Conservation (phyloP, 2,797 vertebrate genomes). For the Micrastur ruficollis region DNA sequence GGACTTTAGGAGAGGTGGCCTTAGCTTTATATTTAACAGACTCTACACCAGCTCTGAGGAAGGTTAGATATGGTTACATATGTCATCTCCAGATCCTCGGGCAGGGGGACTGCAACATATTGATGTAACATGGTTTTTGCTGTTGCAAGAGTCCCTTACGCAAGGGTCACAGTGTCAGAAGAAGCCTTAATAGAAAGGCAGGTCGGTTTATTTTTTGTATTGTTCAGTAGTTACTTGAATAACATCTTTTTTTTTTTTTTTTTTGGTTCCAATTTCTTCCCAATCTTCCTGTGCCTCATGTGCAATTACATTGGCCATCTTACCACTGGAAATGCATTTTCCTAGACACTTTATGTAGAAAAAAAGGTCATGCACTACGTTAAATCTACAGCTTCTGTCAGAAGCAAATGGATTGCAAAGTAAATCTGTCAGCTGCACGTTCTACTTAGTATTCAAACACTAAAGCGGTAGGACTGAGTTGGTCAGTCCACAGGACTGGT, state of each 20-base stretch:
- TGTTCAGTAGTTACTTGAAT: neutral
- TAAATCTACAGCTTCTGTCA: neutral
- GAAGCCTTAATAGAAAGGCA: neutral
- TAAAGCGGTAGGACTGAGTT: neutral
- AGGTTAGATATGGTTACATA: neutral
- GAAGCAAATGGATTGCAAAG: neutral
- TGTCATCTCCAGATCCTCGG: neutral
- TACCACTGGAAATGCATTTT: neutral
- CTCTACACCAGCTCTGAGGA: neutral
- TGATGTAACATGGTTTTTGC: neutral
- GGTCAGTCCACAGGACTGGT: neutral
- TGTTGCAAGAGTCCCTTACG: neutral
- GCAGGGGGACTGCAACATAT: neutral
- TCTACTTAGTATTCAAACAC: neutral
- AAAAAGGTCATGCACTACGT: neutral
- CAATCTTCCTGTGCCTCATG: neutral
- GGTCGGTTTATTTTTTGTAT: neutral
- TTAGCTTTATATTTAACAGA: slow-evolving; percentile 26
- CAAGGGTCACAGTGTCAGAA: neutral
- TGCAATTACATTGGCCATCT: neutral
- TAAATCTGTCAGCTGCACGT: neutral
- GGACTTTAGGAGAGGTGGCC: neutral
- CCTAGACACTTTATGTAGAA: neutral
- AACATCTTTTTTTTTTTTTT: neutral
- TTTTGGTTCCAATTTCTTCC: neutral